Evolutionary conservation across 2,888 invertebrate species (phyloP).

Genomic region (Stenodera caucasica): DNA sequence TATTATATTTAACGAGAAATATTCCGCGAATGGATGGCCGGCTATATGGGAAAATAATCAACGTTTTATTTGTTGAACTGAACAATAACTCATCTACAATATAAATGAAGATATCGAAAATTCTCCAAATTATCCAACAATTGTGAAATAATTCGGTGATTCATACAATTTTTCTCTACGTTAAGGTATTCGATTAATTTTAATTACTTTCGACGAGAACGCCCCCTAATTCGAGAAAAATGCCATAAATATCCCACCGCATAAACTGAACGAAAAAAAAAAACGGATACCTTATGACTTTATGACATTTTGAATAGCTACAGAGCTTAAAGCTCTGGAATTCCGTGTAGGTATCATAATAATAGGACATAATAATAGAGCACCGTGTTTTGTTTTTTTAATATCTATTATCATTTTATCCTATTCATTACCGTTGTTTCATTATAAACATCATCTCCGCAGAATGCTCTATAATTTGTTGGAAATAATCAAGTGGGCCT

Average conservation of each 20-base stretch:
- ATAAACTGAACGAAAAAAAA: neutral
- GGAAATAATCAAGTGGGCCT: neutral
- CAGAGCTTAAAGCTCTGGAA: neutral
- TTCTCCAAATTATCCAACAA: too few relatives aligned
- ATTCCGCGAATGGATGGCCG: neutral
- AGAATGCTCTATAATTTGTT: neutral
- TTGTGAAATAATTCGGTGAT: neutral
- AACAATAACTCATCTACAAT: neutral
- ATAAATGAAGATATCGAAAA: neutral
- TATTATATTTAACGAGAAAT: neutral
- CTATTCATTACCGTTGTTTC: conserved; percentile 21
- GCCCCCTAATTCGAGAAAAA: neutral
- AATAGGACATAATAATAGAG: conserved; percentile 25
- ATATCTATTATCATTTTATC: conserved; percentile 14
- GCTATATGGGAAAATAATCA: neutral
- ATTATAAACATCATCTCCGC: neutral
- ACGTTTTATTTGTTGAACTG: neutral
- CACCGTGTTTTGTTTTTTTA: conserved; percentile 11
- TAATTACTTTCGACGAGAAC: neutral
- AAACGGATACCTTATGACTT: neutral
- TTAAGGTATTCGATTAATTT: conserved; percentile 2
- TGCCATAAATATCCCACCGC: neutral
- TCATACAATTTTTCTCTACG: neutral
- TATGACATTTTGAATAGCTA: neutral
- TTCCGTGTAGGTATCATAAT: conserved; percentile 19